Percentiles rank a stretch among this genome's conserved stretches.
Conservation (phyloP, 2,888 invertebrate species). For the Amphimallon solstitiale region DNA sequence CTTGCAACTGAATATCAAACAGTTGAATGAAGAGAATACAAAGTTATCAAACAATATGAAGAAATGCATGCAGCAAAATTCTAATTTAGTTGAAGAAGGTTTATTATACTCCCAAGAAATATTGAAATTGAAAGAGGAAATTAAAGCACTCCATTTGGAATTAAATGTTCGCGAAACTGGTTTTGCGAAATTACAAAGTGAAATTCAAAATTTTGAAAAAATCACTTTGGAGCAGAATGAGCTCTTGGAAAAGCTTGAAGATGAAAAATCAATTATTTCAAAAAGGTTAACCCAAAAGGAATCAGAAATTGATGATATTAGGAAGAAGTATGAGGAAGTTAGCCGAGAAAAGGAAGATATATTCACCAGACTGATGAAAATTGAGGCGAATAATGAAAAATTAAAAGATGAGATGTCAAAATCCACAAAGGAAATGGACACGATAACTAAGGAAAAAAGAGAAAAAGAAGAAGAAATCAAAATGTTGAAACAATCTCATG, state of each 20-base stretch:
- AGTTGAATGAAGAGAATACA: conserved; percentile 4
- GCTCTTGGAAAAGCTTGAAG: conserved; percentile 35
- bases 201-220: neutral
- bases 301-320: conserved; percentile 1
- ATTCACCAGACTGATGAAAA: neutral
- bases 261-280: conserved; percentile 2
- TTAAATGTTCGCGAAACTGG: neutral
- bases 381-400: neutral
- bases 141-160: neutral
- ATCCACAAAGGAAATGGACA: neutral
- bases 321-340: neutral
- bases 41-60: neutral
- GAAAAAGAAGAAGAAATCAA: neutral
- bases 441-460: neutral
- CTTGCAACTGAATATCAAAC: neutral
- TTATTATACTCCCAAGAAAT: neutral
- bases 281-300: conserved; percentile 1
- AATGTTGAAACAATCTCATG: neutral
- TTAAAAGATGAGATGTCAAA: neutral
- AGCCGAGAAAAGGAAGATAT: neutral
- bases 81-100: neutral
- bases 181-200: neutral
- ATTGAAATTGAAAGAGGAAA: too few relatives aligned
- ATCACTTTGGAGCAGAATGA: conserved; percentile 29
- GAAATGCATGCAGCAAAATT: neutral